Conservation (phyloP, 2,888 invertebrate species). For the Diachrysia chrysitis region DNA sequence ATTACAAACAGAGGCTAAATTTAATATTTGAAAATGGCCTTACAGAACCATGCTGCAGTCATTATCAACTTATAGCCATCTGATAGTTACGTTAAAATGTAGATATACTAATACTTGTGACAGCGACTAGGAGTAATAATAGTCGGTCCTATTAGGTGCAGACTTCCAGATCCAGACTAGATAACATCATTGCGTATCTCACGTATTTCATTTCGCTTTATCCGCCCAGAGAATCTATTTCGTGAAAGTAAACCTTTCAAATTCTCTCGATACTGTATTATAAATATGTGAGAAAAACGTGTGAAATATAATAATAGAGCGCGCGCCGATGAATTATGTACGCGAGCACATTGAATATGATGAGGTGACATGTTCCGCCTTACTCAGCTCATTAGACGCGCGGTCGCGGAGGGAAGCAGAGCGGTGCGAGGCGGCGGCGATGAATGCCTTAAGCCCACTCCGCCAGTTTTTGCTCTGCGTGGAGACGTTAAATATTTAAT, state of each 20-base stretch:
- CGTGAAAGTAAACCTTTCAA: too few species aligned
- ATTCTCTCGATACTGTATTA: too few species aligned
- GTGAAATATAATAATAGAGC: slow-evolving; percentile 32
- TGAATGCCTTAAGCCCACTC: slow-evolving; percentile 35
- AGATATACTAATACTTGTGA: too few species aligned
- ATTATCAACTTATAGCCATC: neutral
- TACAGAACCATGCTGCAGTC: neutral
- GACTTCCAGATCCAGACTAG: too few species aligned
- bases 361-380: slow-evolving; percentile 34
- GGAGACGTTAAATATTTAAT: slow-evolving; percentile 49
- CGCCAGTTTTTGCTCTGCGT: slow-evolving; percentile 35
- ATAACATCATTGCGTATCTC: too few species aligned
- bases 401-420: slow-evolving; percentile 9
- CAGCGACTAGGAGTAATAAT: too few species aligned
- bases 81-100: too few species aligned
- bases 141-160: too few species aligned
- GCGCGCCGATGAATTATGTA: slow-evolving; percentile 36
- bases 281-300: slow-evolving; percentile 3
- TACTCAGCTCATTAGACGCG: slow-evolving; percentile 39
- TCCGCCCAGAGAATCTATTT: too few species aligned
- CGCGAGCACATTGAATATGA: slow-evolving; percentile 37
- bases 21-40: slow-evolving; percentile 16
- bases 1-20: neutral
- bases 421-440: slow-evolving; percentile 14
- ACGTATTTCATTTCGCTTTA: too few species aligned